Evolutionary conservation across 2,888 invertebrate genomes (phyloP).

Genomic region (Urechis unicinctus): DNA sequence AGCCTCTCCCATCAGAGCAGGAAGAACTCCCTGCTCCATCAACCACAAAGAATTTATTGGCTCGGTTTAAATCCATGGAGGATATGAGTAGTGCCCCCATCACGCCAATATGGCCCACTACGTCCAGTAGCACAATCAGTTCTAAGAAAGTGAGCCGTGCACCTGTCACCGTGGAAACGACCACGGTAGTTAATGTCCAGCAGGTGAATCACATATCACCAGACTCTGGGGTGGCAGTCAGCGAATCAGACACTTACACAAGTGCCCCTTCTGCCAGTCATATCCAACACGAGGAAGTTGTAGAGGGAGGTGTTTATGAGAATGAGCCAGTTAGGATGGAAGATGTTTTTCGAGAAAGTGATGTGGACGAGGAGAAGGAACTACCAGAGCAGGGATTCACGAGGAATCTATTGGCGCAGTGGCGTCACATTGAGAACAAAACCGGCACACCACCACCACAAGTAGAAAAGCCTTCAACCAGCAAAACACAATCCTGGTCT

Average conservation of each 20-base stretch:
- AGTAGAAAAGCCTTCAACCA: not conserved
- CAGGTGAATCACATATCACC: not conserved
- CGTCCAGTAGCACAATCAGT: not conserved
- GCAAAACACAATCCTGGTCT: not conserved
- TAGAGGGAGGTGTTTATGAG: constrained; percentile 30
- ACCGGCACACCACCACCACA: not conserved
- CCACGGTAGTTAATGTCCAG: not conserved
- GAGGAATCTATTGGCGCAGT: constrained; percentile 11
- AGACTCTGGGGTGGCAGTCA: not conserved
- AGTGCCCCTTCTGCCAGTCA: too few relatives aligned
- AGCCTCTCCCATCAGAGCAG: constrained; percentile 1
- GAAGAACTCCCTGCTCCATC: constrained; percentile 8
- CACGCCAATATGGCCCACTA: not conserved
- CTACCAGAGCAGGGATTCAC: constrained; percentile 19
- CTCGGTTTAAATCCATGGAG: not conserved
- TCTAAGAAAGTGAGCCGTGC: not conserved
- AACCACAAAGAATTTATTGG: not conserved
- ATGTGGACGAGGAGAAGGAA: constrained; percentile 10
- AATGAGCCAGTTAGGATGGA: constrained; percentile 24
- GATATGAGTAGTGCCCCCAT: constrained; percentile 3
- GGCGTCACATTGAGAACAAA: constrained; percentile 13
- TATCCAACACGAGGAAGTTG: not conserved
- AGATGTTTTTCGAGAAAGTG: not conserved
- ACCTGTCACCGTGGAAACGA: not conserved
- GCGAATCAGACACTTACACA: too few relatives aligned